Base-by-base conservation (phyloP, 2,113 vertebrate species). In the Otis tarda region DNA sequence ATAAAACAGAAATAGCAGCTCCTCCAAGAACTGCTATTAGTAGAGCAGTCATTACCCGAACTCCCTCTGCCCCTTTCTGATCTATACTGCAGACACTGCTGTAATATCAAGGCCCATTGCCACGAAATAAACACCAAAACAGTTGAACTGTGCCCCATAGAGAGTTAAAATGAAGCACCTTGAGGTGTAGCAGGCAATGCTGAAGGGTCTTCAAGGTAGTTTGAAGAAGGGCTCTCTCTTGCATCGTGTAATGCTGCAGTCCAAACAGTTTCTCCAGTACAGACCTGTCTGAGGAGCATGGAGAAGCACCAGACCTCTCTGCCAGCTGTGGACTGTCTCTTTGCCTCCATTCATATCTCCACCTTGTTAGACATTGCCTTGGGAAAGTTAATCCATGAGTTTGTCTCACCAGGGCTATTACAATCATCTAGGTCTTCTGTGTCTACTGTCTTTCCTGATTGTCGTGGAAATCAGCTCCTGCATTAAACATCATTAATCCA, bases 101-200 rank as follows among this genome's bases (percentile, higher is more conserved):
- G 1, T 25, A 20, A 25, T 33, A 39, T 7, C 39, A 67, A 56
- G 33, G 49, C 19, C 53, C 20, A 7, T 14, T 60, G 57, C 55
- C 24, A 8, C 0, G 5, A 33, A 13, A 57, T 20, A 10, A 87
- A 52, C 43, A 75, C 33, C 17, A 10, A 23, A 63, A 19, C 31
- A 47, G 20, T 27, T 2, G 5, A 67, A 11, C 25, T 30, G 21
- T 56, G 49, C n/a, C 37, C 65, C 1, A 0, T 2, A 7, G 9
- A 9, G 21, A 52, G 33, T 35, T 47, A 8, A 69, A 83, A 12
- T 9, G 68, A 69, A 74, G 37, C 0, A 0, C 47, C 6, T 43
- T 84, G 37, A 49, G n/a, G 28, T 49, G 41, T 60, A 78, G 41
- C 37, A 75, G 52, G 14, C 22, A 35, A 23, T 21, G 52, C 49